Evolutionary conservation across 2,113 vertebrate species (phyloP), one percentile per base, ranked within the genome.

Genomic region (Sakesphorus luctuosus): DNA sequence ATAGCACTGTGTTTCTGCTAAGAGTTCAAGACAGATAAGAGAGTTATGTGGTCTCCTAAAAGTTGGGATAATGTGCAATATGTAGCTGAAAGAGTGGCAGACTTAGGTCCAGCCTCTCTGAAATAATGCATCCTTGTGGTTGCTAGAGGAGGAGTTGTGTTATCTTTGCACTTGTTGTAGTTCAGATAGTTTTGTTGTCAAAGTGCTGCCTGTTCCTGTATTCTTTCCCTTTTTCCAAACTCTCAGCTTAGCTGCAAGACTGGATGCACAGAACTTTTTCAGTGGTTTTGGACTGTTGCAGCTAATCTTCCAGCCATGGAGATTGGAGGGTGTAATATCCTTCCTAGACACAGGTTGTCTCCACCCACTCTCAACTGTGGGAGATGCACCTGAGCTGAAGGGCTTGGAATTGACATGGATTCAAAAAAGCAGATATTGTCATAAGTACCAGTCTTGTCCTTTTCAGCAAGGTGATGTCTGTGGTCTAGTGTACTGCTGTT

Each of bases 261-360:
- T 31, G 12, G 9, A 2, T 21, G 31, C 38, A 35, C 5, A 46
- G 35, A 55, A 47, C 9, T 13, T 66, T 81, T 59, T 23, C n/a
- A 40, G 44, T 73, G 20, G 1, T 68, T 71, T 82, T 65, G 35
- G 29, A 59, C 52, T 19, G 33, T 20, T 44, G 18, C 24, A 68
- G 18, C 19, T 53, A 5, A 46, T 33, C 24, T 74, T 93, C 50
- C 18, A 75, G 14, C 18, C 47, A 12, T 20, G 19, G 47, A 33
- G 28, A 55, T 8, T 7, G 10, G 11, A 66, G 10, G 29, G 11
- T 63, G 23, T 6, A 6, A 4, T 67, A 75, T 75, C 2, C 18
- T 63, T 46, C 46, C 33, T 19, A 26, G 50, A 44, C 10, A 66
- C 0, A 2, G 18, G 18, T 0, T 49, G 18, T 17, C 16, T 29